Base-by-base conservation (phyloP, 1,140 invertebrate genomes). In the Aporrectodea caliginosa region DNA sequence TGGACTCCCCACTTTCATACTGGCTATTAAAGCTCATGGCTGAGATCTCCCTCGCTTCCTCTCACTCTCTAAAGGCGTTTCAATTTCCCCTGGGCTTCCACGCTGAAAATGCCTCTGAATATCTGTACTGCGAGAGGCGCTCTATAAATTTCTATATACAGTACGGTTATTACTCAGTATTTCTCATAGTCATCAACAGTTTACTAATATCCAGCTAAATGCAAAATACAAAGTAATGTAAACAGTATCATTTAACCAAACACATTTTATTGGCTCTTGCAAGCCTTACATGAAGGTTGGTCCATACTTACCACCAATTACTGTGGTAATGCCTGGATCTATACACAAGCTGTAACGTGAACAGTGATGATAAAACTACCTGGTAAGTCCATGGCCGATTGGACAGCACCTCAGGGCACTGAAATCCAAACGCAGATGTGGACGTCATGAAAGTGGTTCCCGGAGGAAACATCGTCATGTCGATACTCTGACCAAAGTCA, bases 321-420 rank as follows among this genome's bases (percentile, higher is more conserved):
- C 22, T 12, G 43, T 6, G 43, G 43, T 22, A 12, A 6, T 58
- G 43, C 6, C 43, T n/a, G n/a, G n/a, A n/a, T n/a, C n/a, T n/a
- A n/a, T n/a, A n/a, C n/a, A n/a, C n/a, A n/a, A n/a, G n/a, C n/a
- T n/a, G n/a, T n/a, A n/a, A n/a, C n/a, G n/a, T n/a, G n/a, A n/a
- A n/a, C n/a, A n/a, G n/a, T n/a, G n/a, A 72, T 22, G 29, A 34
- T 2, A 68, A 16, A 27, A 31, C 82, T 80, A 91, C 89, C 88
- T 97, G 95, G 87, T 95, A 97, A 35, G 93, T 95, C 96, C 96
- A 98, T 1, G 94, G 93, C 84, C 92, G 91, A 69, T 92, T 90
- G 80, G 94, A 94, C 83, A 92, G 91, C 94, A 96, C 96, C 89
- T 96, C 94, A 79, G 92, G 93, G 84, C 94, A 95, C 35, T 92